These are phyloP conservation scores for Phalacrocorax carbo DNA, from an alignment of 2,113 vertebrate species.

Conservation along the genomic window DNA sequence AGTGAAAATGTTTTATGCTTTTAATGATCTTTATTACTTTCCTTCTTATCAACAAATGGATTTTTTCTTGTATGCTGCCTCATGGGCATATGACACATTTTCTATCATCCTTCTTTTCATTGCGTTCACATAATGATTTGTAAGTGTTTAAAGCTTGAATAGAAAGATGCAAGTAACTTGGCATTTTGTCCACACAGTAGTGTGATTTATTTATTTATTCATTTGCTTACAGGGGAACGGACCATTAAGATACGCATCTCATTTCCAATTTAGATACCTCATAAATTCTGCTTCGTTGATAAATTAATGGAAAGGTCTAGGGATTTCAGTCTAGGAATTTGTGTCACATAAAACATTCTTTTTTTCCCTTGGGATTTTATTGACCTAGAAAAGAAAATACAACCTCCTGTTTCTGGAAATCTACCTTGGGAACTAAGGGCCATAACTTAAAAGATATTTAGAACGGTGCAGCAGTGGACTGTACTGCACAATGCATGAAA, in stretches of 20 bases:
- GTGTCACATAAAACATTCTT: not conserved
- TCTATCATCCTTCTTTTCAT: not conserved
- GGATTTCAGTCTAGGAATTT: not conserved
- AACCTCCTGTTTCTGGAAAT: not conserved
- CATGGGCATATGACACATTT: not conserved
- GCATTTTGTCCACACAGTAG: not conserved
- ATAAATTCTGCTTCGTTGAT: constrained; percentile 4
- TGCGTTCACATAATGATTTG: not conserved
- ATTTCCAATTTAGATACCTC: constrained; percentile 42
- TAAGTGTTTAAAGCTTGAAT: not conserved
- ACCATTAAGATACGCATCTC: not conserved
- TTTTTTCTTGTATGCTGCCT: not conserved
- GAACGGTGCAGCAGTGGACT: not conserved
- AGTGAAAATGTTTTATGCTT: not conserved
- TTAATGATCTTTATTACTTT: not conserved
- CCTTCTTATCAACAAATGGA: not conserved
- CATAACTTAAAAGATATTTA: constrained; percentile 22
- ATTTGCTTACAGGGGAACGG: not conserved
- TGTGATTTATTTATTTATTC: constrained; percentile 37
- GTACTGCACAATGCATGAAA: not conserved
- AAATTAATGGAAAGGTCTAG: not conserved
- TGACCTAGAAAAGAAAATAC: constrained; percentile 11
- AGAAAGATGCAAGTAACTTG: not conserved
- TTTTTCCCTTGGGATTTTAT: not conserved
- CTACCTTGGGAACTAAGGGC: not conserved